Evolutionary conservation across 2,888 invertebrate species (phyloP), one percentile per base, ranked within the genome.

Genomic region (Amphipyra tragopoginis): DNA sequence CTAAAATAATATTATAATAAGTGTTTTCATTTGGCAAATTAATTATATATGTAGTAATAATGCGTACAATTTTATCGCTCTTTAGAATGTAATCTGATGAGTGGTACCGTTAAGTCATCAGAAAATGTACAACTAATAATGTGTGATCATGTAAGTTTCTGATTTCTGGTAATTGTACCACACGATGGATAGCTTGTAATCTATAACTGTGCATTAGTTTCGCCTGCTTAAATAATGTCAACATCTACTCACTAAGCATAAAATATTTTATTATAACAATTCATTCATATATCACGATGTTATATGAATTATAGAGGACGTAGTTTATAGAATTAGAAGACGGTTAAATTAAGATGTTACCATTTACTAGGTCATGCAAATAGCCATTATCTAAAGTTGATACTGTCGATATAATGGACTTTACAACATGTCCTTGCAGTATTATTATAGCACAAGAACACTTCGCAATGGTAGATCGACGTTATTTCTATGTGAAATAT

Each of bases 11-110:
- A 85, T 86, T 86, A 77, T 65, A 83, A 83, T 92, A 92, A 93
- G 92, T 90, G 90, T 93, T 94, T 92, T 90, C 86, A 86, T 93
- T 94, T 93, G 93, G 92, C 93, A 93, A 93, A 93, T 90, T 93
- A 93, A 90, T 90, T 86, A 90, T 90, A 84, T 77, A 90, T 90
- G 84, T 77, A 76, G 77, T 87, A 83, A 82, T 86, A 87, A 90
- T 87, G 90, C 90, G 90, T 93, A 92, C 89, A 91, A 91, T 90
- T 89, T 86, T 87, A 89, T 89, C 86, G 88, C 88, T 89, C 84
- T 89, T 83, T 89, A 89, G 84, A 84, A 80, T 84, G 70, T 87
- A 81, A 84, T 77, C 77, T 82, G 72, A 84, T 86, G 83, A 85
- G 86, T 85, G 85, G 71, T 83, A 79, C 80, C 77, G 72, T 72